Base-by-base conservation (phyloP, 2,797 vertebrate genomes). In the Streptopelia turtur region DNA sequence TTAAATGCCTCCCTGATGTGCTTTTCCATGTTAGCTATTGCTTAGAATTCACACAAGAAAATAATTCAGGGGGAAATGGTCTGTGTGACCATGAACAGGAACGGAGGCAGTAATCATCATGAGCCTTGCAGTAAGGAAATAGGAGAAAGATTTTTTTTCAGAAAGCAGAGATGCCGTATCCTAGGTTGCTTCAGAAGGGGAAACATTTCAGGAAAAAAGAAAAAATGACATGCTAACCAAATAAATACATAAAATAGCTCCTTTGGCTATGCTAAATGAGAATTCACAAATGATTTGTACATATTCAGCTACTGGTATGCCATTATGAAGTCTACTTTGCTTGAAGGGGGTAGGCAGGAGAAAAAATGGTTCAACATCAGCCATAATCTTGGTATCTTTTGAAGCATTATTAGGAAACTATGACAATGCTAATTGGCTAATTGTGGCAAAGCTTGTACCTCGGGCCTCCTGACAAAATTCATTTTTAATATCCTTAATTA, bases 191-290 rank as follows among this genome's bases (percentile, higher is more conserved):
- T 80, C 41, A 57, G n/a, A 89, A 87, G 0, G 2, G 52, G 35
- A 66, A 94, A 65, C 45, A 89, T 71, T 75, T 45, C 71, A 81
- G 50, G 35, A 86, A 88, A 91, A 69, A 87, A 92, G n/a, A n/a
- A n/a, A 94, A 89, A 90, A 87, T 75, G 37, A 68, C 0, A 6
- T 64, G 60, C 49, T 92, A 92, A 95, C 31, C 2, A 4, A 83
- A 75, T 64, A 83, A 89, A 89, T 68, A 43, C 4, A 80, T 35
- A 60, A 85, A 91, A 85, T 47, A 77, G 31, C 6, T 77, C 82
- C 41, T 80, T 52, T 65, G n/a, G 79, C 65, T 84, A 53, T 2
- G 20, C 28, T 71, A 85, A 84, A 83, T 75, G 27, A 92, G 68
- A 75, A 91, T 57, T 83, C 61, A 33, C 2, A 0, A 39, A 87